Base-by-base conservation (phyloP, 2,888 invertebrate genomes). In the Drosophila melanosoma region DNA sequence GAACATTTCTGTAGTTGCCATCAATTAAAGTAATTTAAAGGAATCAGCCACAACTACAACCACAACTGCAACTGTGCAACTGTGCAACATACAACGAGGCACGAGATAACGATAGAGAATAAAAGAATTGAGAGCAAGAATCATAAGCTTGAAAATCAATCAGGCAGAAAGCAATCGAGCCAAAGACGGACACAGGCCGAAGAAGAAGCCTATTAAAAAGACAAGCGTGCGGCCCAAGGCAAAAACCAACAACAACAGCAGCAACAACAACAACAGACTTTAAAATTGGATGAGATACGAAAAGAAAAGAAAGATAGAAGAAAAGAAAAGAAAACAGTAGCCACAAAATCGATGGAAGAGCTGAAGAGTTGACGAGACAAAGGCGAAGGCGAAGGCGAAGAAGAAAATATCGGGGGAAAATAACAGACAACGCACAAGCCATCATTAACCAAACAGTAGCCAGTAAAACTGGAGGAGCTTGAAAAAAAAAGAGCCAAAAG, bases 21-120 rank as follows among this genome's bases (percentile, higher is more conserved):
- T 81, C 86, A 89, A 89, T 86, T 89, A 89, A 89, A 89, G 88
- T 89, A 86, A 86, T 86, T 89, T 86, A 88, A 89, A 89, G 86
- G 86, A 89, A 82, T 87, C 88, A 66, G 78, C 74, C 76, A 70
- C 64, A 45, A 52, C 23, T 51, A 52, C 33, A 66, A 58, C 58
- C 60, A 59, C 79, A 59, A 56, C 54, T 48, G 29, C 29, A 6
- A 29, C 29, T 5, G 29, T 29, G 29, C 29, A 29, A 29, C 29
- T 29, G 29, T 29, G 29, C 29, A 29, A 20, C 7, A 3, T 20
- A 45, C 45, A 3, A 8, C 45, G 3, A 10, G 49, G 65, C 45
- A 45, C 29, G 29, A 29, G 74, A 79, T 82, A 76, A 68, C 57
- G 66, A 64, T 64, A 53, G 23, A 61, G 48, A 23, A 40, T 42